A percentile compares a stretch with the other conserved stretches of the same genome.
phyloP scores from a whole-genome alignment of 2,113 vertebrate genomes.

The Seriola aureovittata region DNA sequence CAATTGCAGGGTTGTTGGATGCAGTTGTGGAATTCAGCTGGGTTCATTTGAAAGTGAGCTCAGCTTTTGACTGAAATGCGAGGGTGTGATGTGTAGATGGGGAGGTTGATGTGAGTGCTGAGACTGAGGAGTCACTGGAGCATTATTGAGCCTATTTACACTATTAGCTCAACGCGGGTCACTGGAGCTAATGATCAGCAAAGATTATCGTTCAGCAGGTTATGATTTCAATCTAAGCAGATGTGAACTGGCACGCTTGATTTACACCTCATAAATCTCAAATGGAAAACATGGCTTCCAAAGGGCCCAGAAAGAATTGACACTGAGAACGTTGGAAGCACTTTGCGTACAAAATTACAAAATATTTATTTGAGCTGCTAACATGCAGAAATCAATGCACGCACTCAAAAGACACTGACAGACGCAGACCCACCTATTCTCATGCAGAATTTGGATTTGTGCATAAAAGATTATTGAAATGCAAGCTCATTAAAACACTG shows the following conservation, averaged over 20 bases:
- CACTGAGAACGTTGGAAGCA: background rate
- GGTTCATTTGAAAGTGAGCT: constrained; percentile 10
- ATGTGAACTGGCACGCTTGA: background rate
- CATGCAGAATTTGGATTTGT: background rate
- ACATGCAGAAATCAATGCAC: background rate
- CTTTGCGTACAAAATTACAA: background rate
- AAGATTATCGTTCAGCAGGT: background rate
- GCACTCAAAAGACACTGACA: background rate
- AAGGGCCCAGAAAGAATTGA: background rate
- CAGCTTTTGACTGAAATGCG: background rate
- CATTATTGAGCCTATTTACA: background rate
- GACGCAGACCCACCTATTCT: background rate
- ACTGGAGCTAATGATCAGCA: background rate
- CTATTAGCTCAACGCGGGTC: background rate
- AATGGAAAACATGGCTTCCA: background rate
- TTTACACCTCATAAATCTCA: background rate
- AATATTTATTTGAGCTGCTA: constrained; percentile 3
- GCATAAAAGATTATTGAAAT: background rate
- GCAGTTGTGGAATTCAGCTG: constrained; percentile 38
- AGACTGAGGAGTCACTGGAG: background rate
- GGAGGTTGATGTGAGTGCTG: background rate
- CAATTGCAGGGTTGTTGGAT: constrained; percentile 41
- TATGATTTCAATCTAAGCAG: background rate
- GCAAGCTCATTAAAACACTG: background rate
- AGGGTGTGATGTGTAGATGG: background rate